These are phyloP conservation scores for Oryzias dopingdopingensis DNA, from an alignment of 2,797 vertebrate genomes.

Conservation along the genomic window DNA sequence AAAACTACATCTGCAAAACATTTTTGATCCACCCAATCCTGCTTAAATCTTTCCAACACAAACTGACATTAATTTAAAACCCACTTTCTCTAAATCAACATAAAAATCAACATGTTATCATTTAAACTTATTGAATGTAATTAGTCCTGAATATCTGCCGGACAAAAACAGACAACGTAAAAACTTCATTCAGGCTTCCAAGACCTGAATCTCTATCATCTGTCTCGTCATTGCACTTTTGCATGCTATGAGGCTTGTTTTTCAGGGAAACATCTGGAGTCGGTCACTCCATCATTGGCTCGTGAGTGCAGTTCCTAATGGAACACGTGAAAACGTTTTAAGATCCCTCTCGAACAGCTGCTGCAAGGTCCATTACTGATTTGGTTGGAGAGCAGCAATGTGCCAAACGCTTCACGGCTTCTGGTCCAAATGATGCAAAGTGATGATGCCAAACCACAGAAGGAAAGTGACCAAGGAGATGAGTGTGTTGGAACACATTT, in stretches of 20 bases:
- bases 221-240: slow-evolving; percentile 46
- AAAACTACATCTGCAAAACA: slow-evolving; percentile 16
- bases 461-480: slow-evolving; percentile 29
- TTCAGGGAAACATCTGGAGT: slow-evolving; percentile 69
- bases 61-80: slow-evolving; percentile 11
- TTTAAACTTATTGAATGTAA: slow-evolving; percentile 18
- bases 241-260: slow-evolving; percentile 44
- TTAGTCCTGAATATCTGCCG: slow-evolving; percentile 34
- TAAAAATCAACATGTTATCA: slow-evolving; percentile 29
- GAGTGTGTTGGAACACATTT: slow-evolving; percentile 2
- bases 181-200: slow-evolving; percentile 40
- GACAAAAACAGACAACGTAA: slow-evolving; percentile 31
- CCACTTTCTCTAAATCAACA: slow-evolving; percentile 27
- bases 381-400: slow-evolving; percentile 55
- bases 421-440: slow-evolving; percentile 53
- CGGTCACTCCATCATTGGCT: slow-evolving; percentile 60
- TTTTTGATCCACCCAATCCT: slow-evolving; percentile 7
- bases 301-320: slow-evolving; percentile 55
- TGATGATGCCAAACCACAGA: slow-evolving; percentile 39
- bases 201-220: slow-evolving; percentile 38
- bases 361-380: slow-evolving; percentile 62
- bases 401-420: slow-evolving; percentile 64
- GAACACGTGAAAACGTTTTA: slow-evolving; percentile 68
- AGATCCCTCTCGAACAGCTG: slow-evolving; percentile 67
- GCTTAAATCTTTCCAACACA: slow-evolving; percentile 33